Evolutionary conservation across 92 coral and sea anemone species (phyloP).

Genomic region (Phenganax subtilis): DNA sequence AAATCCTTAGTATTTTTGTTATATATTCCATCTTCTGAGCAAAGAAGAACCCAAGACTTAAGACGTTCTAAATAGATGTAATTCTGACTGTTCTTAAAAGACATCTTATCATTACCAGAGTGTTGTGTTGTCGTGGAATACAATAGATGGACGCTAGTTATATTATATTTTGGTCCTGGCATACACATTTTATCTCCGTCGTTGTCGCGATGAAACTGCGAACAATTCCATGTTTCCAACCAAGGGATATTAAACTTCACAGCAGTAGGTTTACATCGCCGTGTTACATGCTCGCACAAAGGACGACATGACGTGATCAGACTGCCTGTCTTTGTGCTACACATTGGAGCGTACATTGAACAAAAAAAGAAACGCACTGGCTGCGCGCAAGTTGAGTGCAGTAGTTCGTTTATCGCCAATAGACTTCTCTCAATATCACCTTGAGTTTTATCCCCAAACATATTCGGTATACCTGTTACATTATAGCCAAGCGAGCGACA

Average conservation of each 20-base stretch:
- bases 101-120: slow-evolving; percentile 43
- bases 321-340: slow-evolving; percentile 65
- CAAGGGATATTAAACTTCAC: slow-evolving; percentile 77
- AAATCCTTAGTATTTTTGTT: slow-evolving; percentile 59
- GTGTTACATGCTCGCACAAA: slow-evolving; percentile 82
- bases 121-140: slow-evolving; percentile 31
- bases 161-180: slow-evolving; percentile 77
- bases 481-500: slow-evolving; percentile 64
- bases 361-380: slow-evolving; percentile 85
- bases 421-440: slow-evolving; percentile 63
- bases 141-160: slow-evolving; percentile 26
- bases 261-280: slow-evolving; percentile 74
- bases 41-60: slow-evolving; percentile 80
- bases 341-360: slow-evolving; percentile 91
- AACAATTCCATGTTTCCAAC: slow-evolving; percentile 75
- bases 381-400: slow-evolving; percentile 66
- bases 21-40: slow-evolving; percentile 86
- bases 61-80: slow-evolving; percentile 72
- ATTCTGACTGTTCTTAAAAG: slow-evolving; percentile 80
- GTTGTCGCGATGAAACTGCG: slow-evolving; percentile 54
- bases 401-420: slow-evolving; percentile 57
- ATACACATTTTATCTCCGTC: slow-evolving; percentile 85
- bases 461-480: slow-evolving; percentile 83
- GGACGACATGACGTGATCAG: slow-evolving; percentile 85
- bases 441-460: slow-evolving; percentile 73